phyloP scores from a whole-genome alignment of 2,797 vertebrate genomes.

The Eulemur rubriventer region DNA sequence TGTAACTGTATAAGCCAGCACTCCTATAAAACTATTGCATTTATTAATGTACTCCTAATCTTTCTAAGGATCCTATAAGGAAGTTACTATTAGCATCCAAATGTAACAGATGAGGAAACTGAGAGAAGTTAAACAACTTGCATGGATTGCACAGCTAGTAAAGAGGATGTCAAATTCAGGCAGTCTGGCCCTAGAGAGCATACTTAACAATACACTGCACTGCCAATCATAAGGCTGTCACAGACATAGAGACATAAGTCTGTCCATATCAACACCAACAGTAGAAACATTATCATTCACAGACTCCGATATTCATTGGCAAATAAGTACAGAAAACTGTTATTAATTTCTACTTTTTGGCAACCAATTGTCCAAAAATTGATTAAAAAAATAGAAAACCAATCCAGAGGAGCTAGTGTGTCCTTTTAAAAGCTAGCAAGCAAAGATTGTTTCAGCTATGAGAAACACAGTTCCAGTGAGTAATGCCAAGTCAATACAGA shows the following conservation, averaged over 20 bases:
- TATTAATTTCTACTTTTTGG: neutral
- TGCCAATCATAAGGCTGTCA: neutral
- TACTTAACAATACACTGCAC: neutral
- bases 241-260: neutral
- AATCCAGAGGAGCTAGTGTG: neutral
- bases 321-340: neutral
- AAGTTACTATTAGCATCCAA: neutral
- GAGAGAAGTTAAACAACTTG: neutral
- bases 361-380: neutral
- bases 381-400: neutral
- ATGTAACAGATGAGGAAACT: neutral
- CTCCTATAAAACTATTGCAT: neutral
- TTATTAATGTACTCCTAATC: neutral
- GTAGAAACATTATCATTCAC: neutral
- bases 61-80: neutral
- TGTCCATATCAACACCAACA: neutral
- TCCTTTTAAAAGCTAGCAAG: neutral
- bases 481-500: neutral
- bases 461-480: neutral
- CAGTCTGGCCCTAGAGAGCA: neutral
- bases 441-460: neutral
- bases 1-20: neutral
- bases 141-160: neutral
- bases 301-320: neutral
- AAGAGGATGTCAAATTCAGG: neutral